These are phyloP conservation scores for Agriopis aurantiaria DNA, from an alignment of 2,888 invertebrate species.

Conservation along the genomic window DNA sequence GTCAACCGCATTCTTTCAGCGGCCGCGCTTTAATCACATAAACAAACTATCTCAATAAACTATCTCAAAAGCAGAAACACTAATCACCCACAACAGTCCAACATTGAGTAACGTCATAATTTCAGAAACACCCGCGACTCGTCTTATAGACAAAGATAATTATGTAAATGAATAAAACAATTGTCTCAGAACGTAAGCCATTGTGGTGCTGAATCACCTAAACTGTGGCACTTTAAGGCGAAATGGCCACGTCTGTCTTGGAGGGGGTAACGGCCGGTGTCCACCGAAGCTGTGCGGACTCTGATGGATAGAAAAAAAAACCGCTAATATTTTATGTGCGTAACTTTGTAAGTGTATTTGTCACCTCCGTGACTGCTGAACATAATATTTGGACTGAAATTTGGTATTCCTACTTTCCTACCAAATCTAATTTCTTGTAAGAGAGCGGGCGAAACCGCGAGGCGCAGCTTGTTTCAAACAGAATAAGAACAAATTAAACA, in stretches of 20 bases:
- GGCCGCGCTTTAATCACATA: too few relatives aligned
- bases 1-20: too few relatives aligned
- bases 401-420: background rate
- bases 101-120: conserved; percentile 1
- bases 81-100: background rate
- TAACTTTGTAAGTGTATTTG: too few relatives aligned
- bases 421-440: background rate
- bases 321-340: background rate
- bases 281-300: background rate
- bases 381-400: too few relatives aligned
- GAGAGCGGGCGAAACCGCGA: background rate
- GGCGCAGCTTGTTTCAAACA: background rate
- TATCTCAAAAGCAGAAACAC: conserved; percentile 10
- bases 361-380: too few relatives aligned
- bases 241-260: conserved; percentile 35
- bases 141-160: conserved; percentile 38
- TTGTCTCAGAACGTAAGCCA: conserved; percentile 43
- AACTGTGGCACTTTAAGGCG: conserved; percentile 40
- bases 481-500: background rate
- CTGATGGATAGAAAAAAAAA: too few relatives aligned
- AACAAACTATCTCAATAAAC: too few relatives aligned
- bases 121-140: conserved; percentile 15
- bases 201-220: conserved; percentile 43
- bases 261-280: conserved; percentile 8
- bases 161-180: conserved; percentile 50